Evolutionary conservation across 64 coral and sea anemone species (phyloP), one percentile per base, ranked within the genome.

Genomic region (Astreopora myriophthalma): DNA sequence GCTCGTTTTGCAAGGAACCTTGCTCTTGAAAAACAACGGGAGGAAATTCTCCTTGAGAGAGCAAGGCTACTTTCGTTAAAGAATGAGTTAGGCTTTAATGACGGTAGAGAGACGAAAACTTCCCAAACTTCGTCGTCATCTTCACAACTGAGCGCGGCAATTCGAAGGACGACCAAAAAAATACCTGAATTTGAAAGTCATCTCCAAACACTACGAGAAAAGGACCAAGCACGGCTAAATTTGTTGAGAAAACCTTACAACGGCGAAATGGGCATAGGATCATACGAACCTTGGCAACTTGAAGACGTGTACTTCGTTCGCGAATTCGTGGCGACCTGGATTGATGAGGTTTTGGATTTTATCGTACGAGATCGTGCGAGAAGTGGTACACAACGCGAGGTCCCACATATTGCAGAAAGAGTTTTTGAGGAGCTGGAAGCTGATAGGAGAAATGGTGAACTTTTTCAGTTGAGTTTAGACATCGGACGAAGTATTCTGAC

Each of bases 201-300:
- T 55, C 31, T 98, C 71, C 76, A 77, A 27, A 36, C 36, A 6
- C 72, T 94, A 30, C 88, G 77, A 48, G 9, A 76, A 11, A 75
- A 71, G 75, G 80, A 91, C 71, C 31, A 87, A 26, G 70, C 20
- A 14, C 94, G 76, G 46, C 74, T 64, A 33, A 71, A 86, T 24
- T 34, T 92, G 37, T 48, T 88, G 23, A 79, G 75, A 20, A 68
- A 71, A 79, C 92, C 92, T 40, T 98, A 98, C 58, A 67, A 71
- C 9, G 96, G 96, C 4, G 96, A 98, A 34, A 61, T 98, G 34
- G 96, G 92, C 6, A 70, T 88, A 14, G 92, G 96, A 19, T 94
- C 96, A 20, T 98, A 98, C 64, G 96, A 98, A 58, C 88, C 96
- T 0, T 98, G 96, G 96, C 96, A 98, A 67, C 66, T 98, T 16